phyloP scores from a whole-genome alignment of 2,113 vertebrate species.

The Callionymus lyra region DNA sequence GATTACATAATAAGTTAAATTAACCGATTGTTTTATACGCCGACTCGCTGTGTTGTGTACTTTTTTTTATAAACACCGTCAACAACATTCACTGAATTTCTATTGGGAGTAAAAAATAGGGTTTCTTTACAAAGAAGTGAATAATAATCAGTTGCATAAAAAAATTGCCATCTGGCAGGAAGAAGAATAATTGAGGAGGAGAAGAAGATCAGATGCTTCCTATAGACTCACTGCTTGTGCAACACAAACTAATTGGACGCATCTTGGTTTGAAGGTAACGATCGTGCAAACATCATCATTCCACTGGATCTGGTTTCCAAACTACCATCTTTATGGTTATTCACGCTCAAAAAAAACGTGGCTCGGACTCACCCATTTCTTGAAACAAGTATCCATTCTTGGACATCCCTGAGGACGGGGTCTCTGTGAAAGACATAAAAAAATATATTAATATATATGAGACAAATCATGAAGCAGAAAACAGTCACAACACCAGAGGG shows the following conservation, averaged over 20 bases:
- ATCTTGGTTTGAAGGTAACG: slow-evolving; percentile 48
- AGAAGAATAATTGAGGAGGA: slow-evolving; percentile 54
- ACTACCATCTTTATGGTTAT: too few species aligned
- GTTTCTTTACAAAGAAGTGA: slow-evolving; percentile 28
- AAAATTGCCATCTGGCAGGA: slow-evolving; percentile 19
- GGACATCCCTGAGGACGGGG: slow-evolving; percentile 78
- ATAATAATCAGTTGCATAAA: slow-evolving; percentile 9
- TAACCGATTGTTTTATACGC: too few species aligned
- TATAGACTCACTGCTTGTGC: slow-evolving; percentile 35
- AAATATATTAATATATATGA: slow-evolving; percentile 20
- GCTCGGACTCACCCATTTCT: slow-evolving; percentile 80
- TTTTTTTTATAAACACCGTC: too few species aligned
- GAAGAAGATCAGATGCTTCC: slow-evolving; percentile 29
- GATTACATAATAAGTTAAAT: too few species aligned
- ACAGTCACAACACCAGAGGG: slow-evolving; percentile 7
- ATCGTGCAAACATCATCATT: slow-evolving; percentile 46
- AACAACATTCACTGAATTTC: slow-evolving; percentile 11
- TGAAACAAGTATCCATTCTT: slow-evolving; percentile 90
- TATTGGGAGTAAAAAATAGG: slow-evolving; percentile 30
- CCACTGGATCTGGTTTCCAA: too few species aligned
- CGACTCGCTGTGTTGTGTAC: too few species aligned
- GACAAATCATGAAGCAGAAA: too few species aligned
- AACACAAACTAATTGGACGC: slow-evolving; percentile 55
- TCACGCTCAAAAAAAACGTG: neutral
- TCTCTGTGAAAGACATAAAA: slow-evolving; percentile 55